Evolutionary conservation across 2,888 invertebrate genomes (phyloP), one percentile per base, ranked within the genome.

Genomic region (Drosophila basisetae): DNA sequence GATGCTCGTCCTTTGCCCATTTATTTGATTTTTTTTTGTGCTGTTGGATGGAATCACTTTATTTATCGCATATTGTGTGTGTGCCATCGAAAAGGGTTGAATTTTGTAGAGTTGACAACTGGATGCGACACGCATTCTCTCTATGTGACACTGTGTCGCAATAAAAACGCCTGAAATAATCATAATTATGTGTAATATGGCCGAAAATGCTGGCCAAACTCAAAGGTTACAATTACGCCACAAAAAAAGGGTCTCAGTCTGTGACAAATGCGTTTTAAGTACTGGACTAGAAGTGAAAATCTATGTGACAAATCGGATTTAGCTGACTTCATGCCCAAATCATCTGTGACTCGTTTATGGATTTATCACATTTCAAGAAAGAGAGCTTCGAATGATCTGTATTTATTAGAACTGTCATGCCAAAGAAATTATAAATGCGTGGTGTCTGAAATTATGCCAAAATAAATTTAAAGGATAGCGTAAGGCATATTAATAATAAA

Each of bases 61-160:
- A 76, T 81, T 77, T 88, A 86, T 86, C 74, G 69, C 76, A 84
- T 82, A 79, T 68, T 76, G 76, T 77, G 82, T 73, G 82, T 75
- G 72, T 79, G 59, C 73, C 56, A 67, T 43, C 61, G 56, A 56
- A 68, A 80, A 82, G 80, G 80, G 82, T 80, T 79, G 74, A 47
- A 28, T 55, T 63, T 49, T 53, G 33, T 59, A 41, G 68, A 68
- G 68, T 62, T 84, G 83, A 76, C 73, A 72, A 54, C 71, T 70
- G 66, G 54, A 86, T 78, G 69, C 66, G 81, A 68, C 66, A 63
- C 67, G 41, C 75, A 61, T 52, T 75, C 43, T 43, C 64, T 79
- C 49, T 41, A 65, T 58, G 55, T 49, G 43, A 25, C 25, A 43
- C 25, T 43, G 61, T 41, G 54, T 54, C 60, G 63, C 63, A 54